A percentile compares a stretch with the other conserved stretches of the same genome.
phyloP scores from a whole-genome alignment of 1,140 invertebrate genomes.

The Berghia stephanieae region DNA sequence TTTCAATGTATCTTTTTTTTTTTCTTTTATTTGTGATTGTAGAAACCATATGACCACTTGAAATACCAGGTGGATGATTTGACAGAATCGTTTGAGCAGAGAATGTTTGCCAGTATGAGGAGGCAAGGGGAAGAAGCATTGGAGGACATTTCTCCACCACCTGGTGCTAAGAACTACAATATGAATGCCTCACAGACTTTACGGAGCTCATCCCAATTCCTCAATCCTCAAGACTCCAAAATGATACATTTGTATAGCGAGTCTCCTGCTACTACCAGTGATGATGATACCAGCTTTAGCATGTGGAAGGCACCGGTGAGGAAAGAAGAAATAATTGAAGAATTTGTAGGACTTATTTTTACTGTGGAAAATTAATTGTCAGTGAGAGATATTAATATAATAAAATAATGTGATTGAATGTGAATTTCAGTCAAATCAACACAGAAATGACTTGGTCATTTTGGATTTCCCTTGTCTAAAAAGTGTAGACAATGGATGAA shows the following conservation, averaged over 20 bases:
- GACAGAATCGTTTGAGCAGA: slow-evolving; percentile 57
- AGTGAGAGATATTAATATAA: no score
- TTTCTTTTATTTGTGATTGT: slow-evolving; percentile 3
- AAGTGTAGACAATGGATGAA: no score
- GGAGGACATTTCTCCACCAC: slow-evolving; percentile 37
- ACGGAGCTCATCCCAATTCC: slow-evolving; percentile 11
- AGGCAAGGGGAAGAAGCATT: slow-evolving; percentile 49
- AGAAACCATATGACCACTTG: slow-evolving; percentile 51
- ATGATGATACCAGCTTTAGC: slow-evolving; percentile 57
- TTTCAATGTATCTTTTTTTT: background rate
- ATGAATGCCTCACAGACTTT: slow-evolving; percentile 3
- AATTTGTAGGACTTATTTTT: background rate
- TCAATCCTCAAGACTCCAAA: background rate
- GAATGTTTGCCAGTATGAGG: slow-evolving; percentile 56
- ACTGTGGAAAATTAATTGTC: background rate
- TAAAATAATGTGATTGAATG: no score
- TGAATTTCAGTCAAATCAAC: no score
- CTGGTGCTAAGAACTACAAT: slow-evolving; percentile 1
- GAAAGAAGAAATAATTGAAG: slow-evolving; percentile 28
- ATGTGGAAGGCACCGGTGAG: slow-evolving; percentile 57
- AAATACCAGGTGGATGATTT: slow-evolving; percentile 57
- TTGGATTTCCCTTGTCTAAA: no score
- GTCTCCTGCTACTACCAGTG: slow-evolving; percentile 48
- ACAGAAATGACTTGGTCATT: no score
- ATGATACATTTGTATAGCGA: slow-evolving; percentile 44